Evolutionary conservation across 2,888 invertebrate species (phyloP).

Genomic region (Cerceris ruficornis): DNA sequence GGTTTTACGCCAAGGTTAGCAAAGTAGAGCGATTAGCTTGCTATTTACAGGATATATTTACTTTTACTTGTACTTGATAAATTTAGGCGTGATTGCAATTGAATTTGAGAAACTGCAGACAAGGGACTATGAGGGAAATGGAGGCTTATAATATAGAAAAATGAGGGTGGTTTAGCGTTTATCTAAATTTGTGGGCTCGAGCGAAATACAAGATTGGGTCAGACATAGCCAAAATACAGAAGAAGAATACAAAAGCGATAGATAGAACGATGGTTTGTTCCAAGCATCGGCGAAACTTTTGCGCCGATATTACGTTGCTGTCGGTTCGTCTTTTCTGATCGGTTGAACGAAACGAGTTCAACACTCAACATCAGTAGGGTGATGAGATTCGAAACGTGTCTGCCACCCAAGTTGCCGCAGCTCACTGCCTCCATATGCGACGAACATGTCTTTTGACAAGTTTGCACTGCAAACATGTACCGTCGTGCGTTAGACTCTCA

Average conservation of each 20-base stretch:
- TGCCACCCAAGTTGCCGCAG: conserved; percentile 65
- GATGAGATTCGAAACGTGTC: conserved; percentile 53
- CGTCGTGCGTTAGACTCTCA: conserved; percentile 54
- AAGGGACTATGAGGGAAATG: too few relatives aligned
- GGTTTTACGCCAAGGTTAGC: background rate
- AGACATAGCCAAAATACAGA: too few relatives aligned
- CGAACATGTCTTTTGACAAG: conserved; percentile 70
- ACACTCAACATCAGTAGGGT: conserved; percentile 45
- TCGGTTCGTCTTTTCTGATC: conserved; percentile 55
- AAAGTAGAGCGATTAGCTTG: background rate
- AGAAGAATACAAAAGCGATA: background rate
- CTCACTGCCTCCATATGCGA: conserved; percentile 42
- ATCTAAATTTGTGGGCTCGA: too few relatives aligned
- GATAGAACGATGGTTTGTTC: conserved; percentile 32
- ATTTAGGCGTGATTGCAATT: too few relatives aligned
- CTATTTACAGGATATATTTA: background rate
- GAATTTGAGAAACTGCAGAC: too few relatives aligned
- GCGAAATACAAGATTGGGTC: too few relatives aligned
- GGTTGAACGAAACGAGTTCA: conserved; percentile 50
- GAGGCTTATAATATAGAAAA: too few relatives aligned
- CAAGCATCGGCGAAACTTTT: conserved; percentile 24
- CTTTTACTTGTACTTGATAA: too few relatives aligned
- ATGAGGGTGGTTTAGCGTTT: too few relatives aligned
- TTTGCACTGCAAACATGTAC: conserved; percentile 77
- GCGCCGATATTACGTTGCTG: conserved; percentile 32